phyloP scores from a whole-genome alignment of 2,888 invertebrate genomes.

The Hirtodrosophila histrioides region DNA sequence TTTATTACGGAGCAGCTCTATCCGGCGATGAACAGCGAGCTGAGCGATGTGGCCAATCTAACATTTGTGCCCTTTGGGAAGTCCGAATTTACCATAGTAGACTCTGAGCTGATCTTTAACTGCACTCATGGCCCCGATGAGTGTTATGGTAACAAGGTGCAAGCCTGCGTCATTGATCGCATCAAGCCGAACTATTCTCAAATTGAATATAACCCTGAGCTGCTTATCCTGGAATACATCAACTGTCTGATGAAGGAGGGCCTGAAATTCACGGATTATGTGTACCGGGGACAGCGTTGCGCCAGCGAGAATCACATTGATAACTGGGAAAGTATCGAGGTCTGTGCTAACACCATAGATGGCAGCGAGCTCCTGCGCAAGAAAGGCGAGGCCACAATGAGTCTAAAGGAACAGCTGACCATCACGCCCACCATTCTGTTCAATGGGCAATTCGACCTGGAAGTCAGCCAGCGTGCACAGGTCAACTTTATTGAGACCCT shows the following conservation, averaged over 20 bases:
- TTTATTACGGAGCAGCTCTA: conserved; percentile 89
- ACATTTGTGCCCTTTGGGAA: conserved; percentile 90
- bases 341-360: conserved; percentile 85
- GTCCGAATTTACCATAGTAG: conserved; percentile 85
- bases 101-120: conserved; percentile 85
- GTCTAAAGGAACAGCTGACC: conserved; percentile 86
- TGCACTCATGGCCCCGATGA: conserved; percentile 90
- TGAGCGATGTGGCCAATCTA: conserved; percentile 87
- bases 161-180: conserved; percentile 86
- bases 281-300: conserved; percentile 84
- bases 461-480: conserved; percentile 86
- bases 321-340: conserved; percentile 84
- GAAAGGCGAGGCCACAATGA: conserved; percentile 86
- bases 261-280: conserved; percentile 83
- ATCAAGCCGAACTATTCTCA: conserved; percentile 84
- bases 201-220: conserved; percentile 82
- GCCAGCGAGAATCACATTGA: conserved; percentile 84
- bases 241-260: conserved; percentile 84
- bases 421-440: conserved; percentile 89
- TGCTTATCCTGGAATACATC: conserved; percentile 83
- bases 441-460: conserved; percentile 87
- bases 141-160: conserved; percentile 90
- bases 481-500: conserved; percentile 86
- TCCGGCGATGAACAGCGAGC: conserved; percentile 87
- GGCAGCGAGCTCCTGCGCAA: conserved; percentile 80